Evolutionary conservation across 2,113 vertebrate species (phyloP).

Genomic region (Okapia johnstoni): DNA sequence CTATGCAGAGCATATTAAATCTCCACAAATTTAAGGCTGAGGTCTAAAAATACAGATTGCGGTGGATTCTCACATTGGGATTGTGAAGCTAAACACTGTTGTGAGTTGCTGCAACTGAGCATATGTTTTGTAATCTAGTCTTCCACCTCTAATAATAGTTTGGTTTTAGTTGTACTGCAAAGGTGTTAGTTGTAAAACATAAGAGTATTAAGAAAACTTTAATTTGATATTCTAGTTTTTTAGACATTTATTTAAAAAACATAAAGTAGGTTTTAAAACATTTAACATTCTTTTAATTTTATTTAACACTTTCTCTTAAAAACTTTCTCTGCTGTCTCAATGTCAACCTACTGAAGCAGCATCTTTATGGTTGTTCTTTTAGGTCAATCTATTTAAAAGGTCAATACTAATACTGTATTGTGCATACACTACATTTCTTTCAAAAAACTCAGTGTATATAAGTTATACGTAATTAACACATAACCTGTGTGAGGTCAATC

Average conservation of each 20-base stretch:
- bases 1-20: neutral
- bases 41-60: neutral
- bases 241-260: neutral
- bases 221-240: neutral
- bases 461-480: neutral
- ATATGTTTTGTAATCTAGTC: constrained; percentile 42
- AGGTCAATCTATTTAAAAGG: neutral
- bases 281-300: neutral
- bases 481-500: neutral
- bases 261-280: neutral
- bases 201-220: neutral
- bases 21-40: neutral
- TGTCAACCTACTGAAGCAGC: neutral
- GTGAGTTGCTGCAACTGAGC: constrained; percentile 32
- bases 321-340: neutral
- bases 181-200: constrained; percentile 32
- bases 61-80: constrained; percentile 27
- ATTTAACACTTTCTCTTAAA: neutral
- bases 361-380: neutral
- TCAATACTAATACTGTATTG: neutral
- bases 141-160: constrained; percentile 58
- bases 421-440: neutral
- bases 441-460: neutral
- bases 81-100: constrained; percentile 42
- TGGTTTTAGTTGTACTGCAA: constrained; percentile 23